phyloP scores from a whole-genome alignment of 2,113 vertebrate genomes.

The Telmatochromis sp. region DNA sequence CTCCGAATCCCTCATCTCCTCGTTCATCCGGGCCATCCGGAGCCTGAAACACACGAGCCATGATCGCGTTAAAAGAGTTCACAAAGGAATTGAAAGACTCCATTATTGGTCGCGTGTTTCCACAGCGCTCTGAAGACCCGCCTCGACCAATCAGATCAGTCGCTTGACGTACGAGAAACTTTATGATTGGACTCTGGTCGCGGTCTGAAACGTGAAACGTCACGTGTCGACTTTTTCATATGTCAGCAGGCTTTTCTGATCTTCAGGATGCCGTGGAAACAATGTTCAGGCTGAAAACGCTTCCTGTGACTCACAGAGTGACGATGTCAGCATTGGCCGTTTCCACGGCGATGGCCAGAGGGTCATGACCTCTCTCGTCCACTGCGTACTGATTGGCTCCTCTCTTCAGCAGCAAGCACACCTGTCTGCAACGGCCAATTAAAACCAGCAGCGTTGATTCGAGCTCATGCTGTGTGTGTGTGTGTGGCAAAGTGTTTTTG shows the following conservation, averaged over 20 bases:
- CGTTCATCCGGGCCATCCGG: slow-evolving; percentile 75
- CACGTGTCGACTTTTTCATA: not conserved
- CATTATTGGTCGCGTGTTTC: not conserved
- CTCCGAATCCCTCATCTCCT: slow-evolving; percentile 76
- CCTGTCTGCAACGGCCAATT: slow-evolving; percentile 50
- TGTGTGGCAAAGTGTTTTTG: too few species aligned
- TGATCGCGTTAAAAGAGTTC: accelerated
- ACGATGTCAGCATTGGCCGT: slow-evolving; percentile 74
- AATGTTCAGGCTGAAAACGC: not conserved
- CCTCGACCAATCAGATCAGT: not conserved
- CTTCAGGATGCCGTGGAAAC: not conserved
- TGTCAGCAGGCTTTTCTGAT: accelerated
- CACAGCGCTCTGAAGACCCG: not conserved
- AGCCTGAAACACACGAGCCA: slow-evolving; percentile 42
- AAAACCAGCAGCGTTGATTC: not conserved
- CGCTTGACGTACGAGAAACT: not conserved
- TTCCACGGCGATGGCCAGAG: slow-evolving; percentile 72
- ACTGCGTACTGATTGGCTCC: slow-evolving; percentile 78
- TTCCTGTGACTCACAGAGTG: slow-evolving; percentile 64
- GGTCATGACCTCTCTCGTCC: slow-evolving; percentile 72
- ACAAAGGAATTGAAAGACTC: accelerated
- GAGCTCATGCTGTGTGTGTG: accelerated
- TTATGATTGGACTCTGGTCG: not conserved
- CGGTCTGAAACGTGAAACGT: not conserved
- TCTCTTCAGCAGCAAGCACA: slow-evolving; percentile 73